Percentiles rank a stretch among this genome's conserved stretches.
Evolutionary conservation across 2,797 vertebrate genomes (phyloP).

Genomic region (Erpetoichthys calabaricus): DNA sequence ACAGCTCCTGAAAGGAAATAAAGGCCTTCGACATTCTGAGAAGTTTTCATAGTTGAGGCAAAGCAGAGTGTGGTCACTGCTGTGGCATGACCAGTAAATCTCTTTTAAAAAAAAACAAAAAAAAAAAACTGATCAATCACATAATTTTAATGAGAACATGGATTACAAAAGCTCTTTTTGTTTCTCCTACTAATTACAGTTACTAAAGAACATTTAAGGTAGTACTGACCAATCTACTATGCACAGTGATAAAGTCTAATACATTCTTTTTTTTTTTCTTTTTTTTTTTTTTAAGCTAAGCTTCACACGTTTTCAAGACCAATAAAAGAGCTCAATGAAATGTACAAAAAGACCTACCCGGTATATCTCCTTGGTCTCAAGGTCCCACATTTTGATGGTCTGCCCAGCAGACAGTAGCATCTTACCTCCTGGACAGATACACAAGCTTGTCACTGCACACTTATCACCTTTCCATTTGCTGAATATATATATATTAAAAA

Average conservation of each 20-base stretch:
- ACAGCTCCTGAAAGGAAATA: constrained; percentile 90
- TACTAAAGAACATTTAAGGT: too few relatives aligned
- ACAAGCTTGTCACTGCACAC: constrained; percentile 72
- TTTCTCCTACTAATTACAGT: neutral
- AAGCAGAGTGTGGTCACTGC: constrained; percentile 82
- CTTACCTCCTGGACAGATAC: constrained; percentile 89
- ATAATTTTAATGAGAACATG: too few relatives aligned
- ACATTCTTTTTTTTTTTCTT: too few relatives aligned
- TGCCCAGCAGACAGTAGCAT: constrained; percentile 86
- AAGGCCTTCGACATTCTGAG: constrained; percentile 70
- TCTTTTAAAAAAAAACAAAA: too few relatives aligned
- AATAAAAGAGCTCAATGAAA: neutral
- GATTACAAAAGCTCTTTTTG: constrained; percentile 20
- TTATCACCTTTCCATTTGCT: constrained; percentile 97
- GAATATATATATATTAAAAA: neutral
- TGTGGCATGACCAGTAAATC: constrained; percentile 90
- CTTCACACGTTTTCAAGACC: neutral
- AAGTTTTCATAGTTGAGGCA: constrained; percentile 66
- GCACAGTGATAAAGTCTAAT: too few relatives aligned
- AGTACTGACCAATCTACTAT: too few relatives aligned
- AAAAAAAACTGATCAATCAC: neutral
- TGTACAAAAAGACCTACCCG: constrained; percentile 57
- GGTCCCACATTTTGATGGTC: constrained; percentile 92
- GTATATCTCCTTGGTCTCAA: constrained; percentile 93
- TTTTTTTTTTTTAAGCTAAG: too few relatives aligned